phyloP scores from a whole-genome alignment of 2,113 vertebrate genomes.

The Tiliqua scincoides region DNA sequence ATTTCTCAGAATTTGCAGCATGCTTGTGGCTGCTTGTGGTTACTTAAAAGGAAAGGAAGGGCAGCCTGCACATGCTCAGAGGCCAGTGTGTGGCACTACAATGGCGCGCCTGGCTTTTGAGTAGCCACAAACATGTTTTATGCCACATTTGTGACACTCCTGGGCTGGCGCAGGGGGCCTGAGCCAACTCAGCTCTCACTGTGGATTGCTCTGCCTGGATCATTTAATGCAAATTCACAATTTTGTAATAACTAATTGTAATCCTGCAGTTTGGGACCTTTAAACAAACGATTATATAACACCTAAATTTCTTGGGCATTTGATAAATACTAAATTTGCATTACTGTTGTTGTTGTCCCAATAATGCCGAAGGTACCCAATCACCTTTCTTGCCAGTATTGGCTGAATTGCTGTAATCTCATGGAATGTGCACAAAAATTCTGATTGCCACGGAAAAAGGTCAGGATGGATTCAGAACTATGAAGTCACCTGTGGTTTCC shows the following conservation, averaged over 20 bases:
- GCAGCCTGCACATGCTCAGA: neutral
- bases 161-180: too few species aligned
- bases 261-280: neutral
- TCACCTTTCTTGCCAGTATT: neutral
- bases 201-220: neutral
- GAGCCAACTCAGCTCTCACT: neutral
- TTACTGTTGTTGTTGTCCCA: neutral
- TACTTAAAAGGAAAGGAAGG: neutral
- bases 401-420: neutral
- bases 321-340: neutral
- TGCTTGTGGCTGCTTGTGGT: too few species aligned
- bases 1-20: neutral
- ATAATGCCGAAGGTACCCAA: neutral
- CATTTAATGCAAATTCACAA: neutral
- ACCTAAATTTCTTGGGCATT: too few species aligned
- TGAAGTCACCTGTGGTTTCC: neutral
- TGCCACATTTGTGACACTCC: too few species aligned
- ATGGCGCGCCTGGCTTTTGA: too few species aligned
- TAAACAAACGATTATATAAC: neutral
- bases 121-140: neutral
- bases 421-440: neutral
- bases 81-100: too few species aligned
- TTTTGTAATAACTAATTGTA: neutral
- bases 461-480: neutral
- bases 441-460: neutral